Evolutionary conservation across 2,113 vertebrate species (phyloP), one percentile per base, ranked within the genome.

Genomic region (Caranx melampygus): DNA sequence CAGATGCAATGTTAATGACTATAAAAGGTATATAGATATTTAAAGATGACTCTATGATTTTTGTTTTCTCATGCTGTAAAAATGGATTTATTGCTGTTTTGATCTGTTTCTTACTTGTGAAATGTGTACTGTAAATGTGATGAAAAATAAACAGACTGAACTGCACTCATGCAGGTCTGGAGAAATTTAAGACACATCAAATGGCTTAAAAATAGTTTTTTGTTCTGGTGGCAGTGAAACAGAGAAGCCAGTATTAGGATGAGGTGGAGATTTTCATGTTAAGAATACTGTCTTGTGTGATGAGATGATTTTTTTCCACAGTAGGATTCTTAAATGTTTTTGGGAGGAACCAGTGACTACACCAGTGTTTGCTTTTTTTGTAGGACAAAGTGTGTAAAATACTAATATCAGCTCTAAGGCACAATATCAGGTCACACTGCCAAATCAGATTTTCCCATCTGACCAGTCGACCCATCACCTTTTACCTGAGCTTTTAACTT

Each of bases 21-120:
- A 72, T 87, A 76, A 47, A 79, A 77, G 52, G 86, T 83, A 82
- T 71, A 88, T 65, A 83, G 60, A 83, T 92, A 92, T 92, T 90
- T 92, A 91, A 91, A 84, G 33, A 86, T 78, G 40, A 85, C 9
- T 51, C 14, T 76, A 61, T 88, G 61, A 86, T 87, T 89, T 89
- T 80, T 69, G 65, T 74, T 74, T 84, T 84, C 62, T 83, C 54
- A 77, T 87, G 80, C 71, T 90, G 85, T 91, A 90, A 73, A 87
- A 82, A 83, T 77, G 74, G 78, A 82, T 89, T 76, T 75, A 33
- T 86, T 59, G 40, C 42, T 49, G 75, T 83, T 75, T 88, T 58
- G 70, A 71, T 86, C 76, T 65, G 79, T 85, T 85, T 77, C 74
- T 74, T 85, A 59, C 71, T 82, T 85, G 87, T 91, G 83, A 81